Percentiles rank a stretch among this genome's conserved stretches.
These are phyloP conservation scores for Hypena proboscidalis DNA, from an alignment of 2,888 invertebrate genomes.

Conservation along the genomic window DNA sequence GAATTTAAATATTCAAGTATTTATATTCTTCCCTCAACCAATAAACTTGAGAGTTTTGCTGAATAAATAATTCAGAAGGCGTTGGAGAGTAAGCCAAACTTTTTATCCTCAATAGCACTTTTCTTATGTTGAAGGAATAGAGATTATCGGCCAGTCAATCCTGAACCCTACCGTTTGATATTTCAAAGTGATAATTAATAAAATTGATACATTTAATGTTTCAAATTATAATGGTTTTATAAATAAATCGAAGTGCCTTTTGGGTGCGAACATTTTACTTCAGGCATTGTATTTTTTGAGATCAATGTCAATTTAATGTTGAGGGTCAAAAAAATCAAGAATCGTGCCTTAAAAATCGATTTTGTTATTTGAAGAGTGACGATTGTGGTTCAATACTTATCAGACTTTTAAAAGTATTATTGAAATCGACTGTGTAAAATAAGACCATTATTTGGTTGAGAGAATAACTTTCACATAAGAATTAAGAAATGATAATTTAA, in stretches of 20 bases:
- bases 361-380: slow-evolving; percentile 30
- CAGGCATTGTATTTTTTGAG: slow-evolving; percentile 21
- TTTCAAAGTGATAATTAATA: slow-evolving; percentile 36
- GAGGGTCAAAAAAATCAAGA: slow-evolving; percentile 27
- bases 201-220: slow-evolving; percentile 35
- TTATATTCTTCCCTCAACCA: slow-evolving; percentile 48
- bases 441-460: too few relatives aligned
- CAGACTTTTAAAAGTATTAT: not conserved
- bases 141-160: slow-evolving; percentile 47
- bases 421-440: too few relatives aligned
- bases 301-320: slow-evolving; percentile 12
- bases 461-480: too few relatives aligned
- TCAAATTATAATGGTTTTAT: slow-evolving; percentile 30
- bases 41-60: slow-evolving; percentile 60
- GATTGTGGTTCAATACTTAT: slow-evolving; percentile 17
- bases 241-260: slow-evolving; percentile 12
- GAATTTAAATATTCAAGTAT: slow-evolving; percentile 56
- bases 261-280: slow-evolving; percentile 14
- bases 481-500: too few relatives aligned
- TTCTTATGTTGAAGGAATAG: slow-evolving; percentile 57
- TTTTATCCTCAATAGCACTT: slow-evolving; percentile 60
- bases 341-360: slow-evolving; percentile 29
- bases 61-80: slow-evolving; percentile 71
- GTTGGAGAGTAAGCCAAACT: slow-evolving; percentile 58
- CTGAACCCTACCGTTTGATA: slow-evolving; percentile 32